Base-by-base conservation (phyloP, 2,113 vertebrate genomes). In the Charina bottae region DNA sequence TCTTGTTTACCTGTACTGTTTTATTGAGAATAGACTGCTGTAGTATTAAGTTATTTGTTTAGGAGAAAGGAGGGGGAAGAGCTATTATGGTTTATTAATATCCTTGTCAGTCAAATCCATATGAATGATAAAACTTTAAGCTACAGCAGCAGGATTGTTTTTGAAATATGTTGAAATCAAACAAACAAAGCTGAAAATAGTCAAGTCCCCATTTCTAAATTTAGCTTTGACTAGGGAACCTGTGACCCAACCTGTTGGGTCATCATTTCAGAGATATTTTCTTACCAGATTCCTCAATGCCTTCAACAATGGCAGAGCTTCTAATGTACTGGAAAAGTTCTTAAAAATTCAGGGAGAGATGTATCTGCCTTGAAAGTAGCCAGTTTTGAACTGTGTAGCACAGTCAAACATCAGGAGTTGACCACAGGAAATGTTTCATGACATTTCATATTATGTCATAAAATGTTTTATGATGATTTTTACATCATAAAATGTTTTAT, bases 61-160 rank as follows among this genome's bases (percentile, higher is more conserved):
- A 78, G 68, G 11, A 56, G 9, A 17, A 91, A 78, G 62, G 23
- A n/a, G 33, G 10, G 6, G 42, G 62, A 58, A 59, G 72, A 78
- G 24, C 21, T 55, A 78, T 46, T 55, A 55, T 91, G 87, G 85
- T 21, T 91, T 6, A 87, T 91, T 58, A 87, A 85, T 87, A 87
- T 15, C 4, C 37, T 87, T 85, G 33, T 46, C 62, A 78, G 26
- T 26, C 85, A 91, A 90, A 90, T 85, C 78, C 83, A 5, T 89
- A 26, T 60, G 78, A 85, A 53, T 85, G 84, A 19, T 11, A 64
- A 59, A 28, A 86, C 62, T 2, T 91, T 86, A 88, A 88, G 83
- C 90, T 91, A 68, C 54, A 87, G 24, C 78, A 83, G n/a, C 62
- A 28, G 64, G 64, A 91, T 91, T 88, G 59, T 19, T 58, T 90